phyloP scores from a whole-genome alignment of 2,113 vertebrate species.

The Dissostichus mawsoni region DNA sequence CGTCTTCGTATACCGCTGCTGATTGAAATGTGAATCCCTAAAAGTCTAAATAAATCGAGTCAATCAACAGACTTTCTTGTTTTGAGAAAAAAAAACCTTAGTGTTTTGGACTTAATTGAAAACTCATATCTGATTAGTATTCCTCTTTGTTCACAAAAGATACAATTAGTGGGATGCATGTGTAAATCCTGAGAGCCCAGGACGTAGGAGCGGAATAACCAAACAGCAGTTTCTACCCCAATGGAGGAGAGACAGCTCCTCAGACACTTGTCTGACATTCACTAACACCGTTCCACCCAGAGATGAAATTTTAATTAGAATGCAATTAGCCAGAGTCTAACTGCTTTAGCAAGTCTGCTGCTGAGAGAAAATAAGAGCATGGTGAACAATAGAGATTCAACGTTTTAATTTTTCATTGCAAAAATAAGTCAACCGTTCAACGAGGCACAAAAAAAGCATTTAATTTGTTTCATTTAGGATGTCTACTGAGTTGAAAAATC shows the following conservation, averaged over 20 bases:
- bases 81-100: slow-evolving; percentile 31
- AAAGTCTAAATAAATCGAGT: slow-evolving; percentile 42
- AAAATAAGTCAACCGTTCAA: slow-evolving; percentile 61
- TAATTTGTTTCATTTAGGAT: slow-evolving; percentile 61
- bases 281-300: slow-evolving; percentile 66
- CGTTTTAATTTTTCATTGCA: slow-evolving; percentile 52
- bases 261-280: slow-evolving; percentile 82
- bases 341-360: slow-evolving; percentile 36
- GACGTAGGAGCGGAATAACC: slow-evolving; percentile 70
- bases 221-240: slow-evolving; percentile 68
- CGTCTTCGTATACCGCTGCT: slow-evolving; percentile 4
- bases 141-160: slow-evolving; percentile 70
- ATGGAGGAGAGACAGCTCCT: slow-evolving; percentile 59
- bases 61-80: slow-evolving; percentile 45
- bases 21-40: slow-evolving; percentile 35
- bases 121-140: slow-evolving; percentile 75
- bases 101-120: slow-evolving; percentile 70
- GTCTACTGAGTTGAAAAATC: slow-evolving; percentile 46
- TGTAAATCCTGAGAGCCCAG: slow-evolving; percentile 57
- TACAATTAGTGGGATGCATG: slow-evolving; percentile 71
- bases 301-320: slow-evolving; percentile 84
- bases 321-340: slow-evolving; percentile 73
- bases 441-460: slow-evolving; percentile 43
- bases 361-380: slow-evolving; percentile 40
- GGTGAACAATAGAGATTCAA: slow-evolving; percentile 50